These are phyloP conservation scores for Papilio aristodemus DNA, from an alignment of 1,140 invertebrate genomes.

Conservation along the genomic window DNA sequence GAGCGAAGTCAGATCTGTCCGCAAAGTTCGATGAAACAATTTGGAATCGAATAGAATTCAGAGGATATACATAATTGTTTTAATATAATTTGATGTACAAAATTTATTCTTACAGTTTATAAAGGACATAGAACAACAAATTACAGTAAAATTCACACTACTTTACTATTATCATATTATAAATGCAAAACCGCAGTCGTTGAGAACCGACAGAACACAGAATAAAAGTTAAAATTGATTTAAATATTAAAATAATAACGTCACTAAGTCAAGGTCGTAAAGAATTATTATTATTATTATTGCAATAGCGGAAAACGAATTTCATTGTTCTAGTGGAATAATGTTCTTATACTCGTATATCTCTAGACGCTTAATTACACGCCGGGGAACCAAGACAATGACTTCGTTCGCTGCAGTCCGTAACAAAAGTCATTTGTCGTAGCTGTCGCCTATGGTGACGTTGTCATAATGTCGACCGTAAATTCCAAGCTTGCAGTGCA, in stretches of 20 bases:
- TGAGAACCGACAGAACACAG: too few relatives aligned
- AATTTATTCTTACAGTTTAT: too few relatives aligned
- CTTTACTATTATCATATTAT: too few relatives aligned
- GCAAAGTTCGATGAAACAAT: background rate
- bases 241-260: too few relatives aligned
- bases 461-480: constrained; percentile 48
- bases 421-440: constrained; percentile 52
- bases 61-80: background rate
- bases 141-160: too few relatives aligned
- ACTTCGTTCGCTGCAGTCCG: constrained; percentile 39
- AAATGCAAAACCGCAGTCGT: too few relatives aligned
- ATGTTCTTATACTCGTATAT: constrained; percentile 3
- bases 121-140: too few relatives aligned
- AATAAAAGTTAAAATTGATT: too few relatives aligned
- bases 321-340: constrained; percentile 6
- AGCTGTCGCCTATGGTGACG: constrained; percentile 47
- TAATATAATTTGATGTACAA: background rate
- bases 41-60: background rate
- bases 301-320: background rate
- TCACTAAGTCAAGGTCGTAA: too few relatives aligned
- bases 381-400: constrained; percentile 18
- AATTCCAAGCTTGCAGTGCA: constrained; percentile 38
- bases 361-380: constrained; percentile 18
- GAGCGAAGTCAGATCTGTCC: constrained; percentile 17
- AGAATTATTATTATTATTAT: too few relatives aligned